Evolutionary conservation across 1,140 invertebrate species (phyloP), one percentile per base, ranked within the genome.

Genomic region (Acromyrmex charruanus): DNA sequence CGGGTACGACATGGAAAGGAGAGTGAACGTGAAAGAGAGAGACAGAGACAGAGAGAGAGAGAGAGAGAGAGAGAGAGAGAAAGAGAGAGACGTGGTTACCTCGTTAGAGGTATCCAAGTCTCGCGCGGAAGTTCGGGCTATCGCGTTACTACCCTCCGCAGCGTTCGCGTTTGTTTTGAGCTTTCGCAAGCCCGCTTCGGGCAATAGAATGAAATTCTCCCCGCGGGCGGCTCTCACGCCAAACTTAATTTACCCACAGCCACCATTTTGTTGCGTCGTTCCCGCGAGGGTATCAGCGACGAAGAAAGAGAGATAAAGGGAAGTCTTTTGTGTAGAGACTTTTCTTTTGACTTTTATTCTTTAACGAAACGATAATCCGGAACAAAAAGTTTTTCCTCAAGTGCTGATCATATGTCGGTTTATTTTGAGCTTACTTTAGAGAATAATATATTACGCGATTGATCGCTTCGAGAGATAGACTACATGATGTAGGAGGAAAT

Each of bases 201-300:
- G 55, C 69, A 39, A 74, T 49, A 51, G 80, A 74, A 74, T 74
- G 80, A 74, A 84, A 84, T 84, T 84, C 69, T 74, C 80, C 55
- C 80, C 69, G 69, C 69, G 80, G 80, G 63, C 65, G 66, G 69
- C 55, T 84, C 55, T 59, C 80, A 35, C 51, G 69, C 55, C 69
- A 84, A 84, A 84, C 80, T 84, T 84, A 84, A 84, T 84, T 84
- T 84, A 74, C 69, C 44, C 69, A 31, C 55, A 84, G n/a, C 80
- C 80, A 82, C 68, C 68, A 74, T 82, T 82, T 82, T 74, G 80
- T 61, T 21, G 58, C 55, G 53, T 44, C 31, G n/a, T 49, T 79
- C 44, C 63, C 49, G 77, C 77, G 49, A 80, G 63, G n/a, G 63
- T 55, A 44, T 53, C n/a, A 39, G 12, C 28, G 63, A 9, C n/a